Evolutionary conservation across 2,113 vertebrate genomes (phyloP).

Genomic region (Sterna hirundo): DNA sequence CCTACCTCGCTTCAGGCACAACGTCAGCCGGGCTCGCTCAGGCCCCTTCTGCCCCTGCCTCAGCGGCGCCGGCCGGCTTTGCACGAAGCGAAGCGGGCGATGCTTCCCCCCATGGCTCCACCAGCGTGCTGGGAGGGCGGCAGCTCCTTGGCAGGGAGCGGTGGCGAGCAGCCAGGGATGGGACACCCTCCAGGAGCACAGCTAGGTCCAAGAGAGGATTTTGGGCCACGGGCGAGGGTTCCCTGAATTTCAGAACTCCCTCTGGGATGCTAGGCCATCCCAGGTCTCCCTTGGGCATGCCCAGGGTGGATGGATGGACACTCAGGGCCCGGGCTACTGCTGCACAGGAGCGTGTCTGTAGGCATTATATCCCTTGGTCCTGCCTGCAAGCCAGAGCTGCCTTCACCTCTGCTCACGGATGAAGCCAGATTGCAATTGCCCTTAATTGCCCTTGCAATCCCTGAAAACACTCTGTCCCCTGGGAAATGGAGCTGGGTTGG

Average conservation of each 20-base stretch:
- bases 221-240: background rate
- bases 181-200: background rate
- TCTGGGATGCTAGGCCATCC: background rate
- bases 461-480: background rate
- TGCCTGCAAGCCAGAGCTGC: background rate
- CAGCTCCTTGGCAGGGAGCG: rapidly evolving
- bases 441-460: background rate
- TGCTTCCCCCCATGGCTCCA: background rate
- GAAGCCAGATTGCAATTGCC: background rate
- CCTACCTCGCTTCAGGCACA: background rate
- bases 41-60: background rate
- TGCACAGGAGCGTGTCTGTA: background rate
- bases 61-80: rapidly evolving
- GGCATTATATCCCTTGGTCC: background rate
- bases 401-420: background rate
- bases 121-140: rapidly evolving
- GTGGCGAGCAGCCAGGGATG: background rate
- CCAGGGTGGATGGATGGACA: background rate
- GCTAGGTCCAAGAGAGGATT: background rate
- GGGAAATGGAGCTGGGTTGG: background rate
- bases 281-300: background rate
- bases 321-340: background rate
- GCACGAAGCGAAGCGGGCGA: rapidly evolving
- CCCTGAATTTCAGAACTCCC: background rate
- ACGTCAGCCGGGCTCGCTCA: background rate